Percentiles rank a stretch among this genome's conserved stretches.
Conservation (phyloP, 2,888 invertebrate species). For the Plutella xylostella region DNA sequence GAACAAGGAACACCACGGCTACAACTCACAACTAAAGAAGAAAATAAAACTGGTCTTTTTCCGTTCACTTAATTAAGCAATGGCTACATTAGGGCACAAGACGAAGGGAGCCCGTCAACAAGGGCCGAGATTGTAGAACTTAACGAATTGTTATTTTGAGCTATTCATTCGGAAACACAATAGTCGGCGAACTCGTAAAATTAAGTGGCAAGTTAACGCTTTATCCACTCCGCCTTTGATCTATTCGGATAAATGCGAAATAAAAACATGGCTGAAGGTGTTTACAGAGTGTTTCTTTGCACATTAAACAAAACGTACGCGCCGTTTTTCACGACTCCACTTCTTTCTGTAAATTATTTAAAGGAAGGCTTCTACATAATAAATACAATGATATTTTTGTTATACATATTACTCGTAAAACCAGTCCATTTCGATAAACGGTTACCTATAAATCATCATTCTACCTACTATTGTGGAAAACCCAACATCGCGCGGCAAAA, state of each 20-base stretch:
- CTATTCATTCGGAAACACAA: slow-evolving; percentile 64
- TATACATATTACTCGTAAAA: background rate
- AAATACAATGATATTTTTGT: background rate
- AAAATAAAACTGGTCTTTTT: too few relatives aligned
- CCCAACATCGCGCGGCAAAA: slow-evolving; percentile 18
- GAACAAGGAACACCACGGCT: too few relatives aligned
- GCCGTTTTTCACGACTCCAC: background rate
- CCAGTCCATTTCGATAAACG: background rate
- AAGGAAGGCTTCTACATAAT: background rate
- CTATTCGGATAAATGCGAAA: background rate
- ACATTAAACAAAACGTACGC: background rate
- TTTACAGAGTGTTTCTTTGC: background rate
- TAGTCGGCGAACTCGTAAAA: slow-evolving; percentile 41
- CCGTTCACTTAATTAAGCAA: slow-evolving; percentile 5
- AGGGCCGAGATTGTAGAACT: slow-evolving; percentile 3
- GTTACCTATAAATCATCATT: background rate
- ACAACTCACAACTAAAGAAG: too few relatives aligned
- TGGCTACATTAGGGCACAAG: background rate
- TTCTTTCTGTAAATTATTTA: background rate
- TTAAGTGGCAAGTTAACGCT: slow-evolving; percentile 28
- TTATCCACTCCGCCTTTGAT: background rate
- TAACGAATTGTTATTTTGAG: slow-evolving; percentile 64
- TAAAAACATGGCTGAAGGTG: background rate
- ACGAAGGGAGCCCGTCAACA: background rate
- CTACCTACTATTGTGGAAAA: background rate